A percentile compares a stretch with the other conserved stretches of the same genome.
These are phyloP conservation scores for Eupsittula cactorum DNA, from an alignment of 2,113 vertebrate species.

Conservation along the genomic window DNA sequence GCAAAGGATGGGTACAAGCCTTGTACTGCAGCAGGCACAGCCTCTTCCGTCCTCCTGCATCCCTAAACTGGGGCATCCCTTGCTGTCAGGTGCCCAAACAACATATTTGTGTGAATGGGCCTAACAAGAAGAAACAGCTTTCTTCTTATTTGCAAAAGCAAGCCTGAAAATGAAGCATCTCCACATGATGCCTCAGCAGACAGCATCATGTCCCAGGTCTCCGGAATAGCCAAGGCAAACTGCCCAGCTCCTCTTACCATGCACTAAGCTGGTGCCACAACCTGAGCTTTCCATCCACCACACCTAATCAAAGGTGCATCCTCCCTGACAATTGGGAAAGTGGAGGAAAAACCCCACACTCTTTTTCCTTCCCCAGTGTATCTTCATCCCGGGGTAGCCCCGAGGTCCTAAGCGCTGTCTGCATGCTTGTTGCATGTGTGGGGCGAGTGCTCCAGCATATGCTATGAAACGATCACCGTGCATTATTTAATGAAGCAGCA, in stretches of 20 bases:
- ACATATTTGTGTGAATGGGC: neutral
- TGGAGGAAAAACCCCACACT: accelerated
- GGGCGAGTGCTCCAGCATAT: accelerated
- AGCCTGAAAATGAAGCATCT: neutral
- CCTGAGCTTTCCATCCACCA: neutral
- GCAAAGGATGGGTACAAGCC: neutral
- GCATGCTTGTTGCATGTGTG: neutral
- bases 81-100: neutral
- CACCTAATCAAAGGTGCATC: neutral
- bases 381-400: neutral
- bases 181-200: neutral
- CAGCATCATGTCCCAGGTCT: accelerated
- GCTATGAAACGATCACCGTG: neutral
- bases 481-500: neutral
- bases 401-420: neutral
- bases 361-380: neutral
- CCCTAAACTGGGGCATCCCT: neutral
- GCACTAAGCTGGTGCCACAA: no score
- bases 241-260: neutral
- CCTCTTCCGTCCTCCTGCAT: neutral
- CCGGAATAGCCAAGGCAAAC: neutral
- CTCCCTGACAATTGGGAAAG: neutral
- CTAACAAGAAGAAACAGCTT: neutral
- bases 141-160: neutral
- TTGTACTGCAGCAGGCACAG: neutral